Evolutionary conservation across 2,113 vertebrate species (phyloP), one percentile per base, ranked within the genome.

Genomic region (Callaeas wilsoni): DNA sequence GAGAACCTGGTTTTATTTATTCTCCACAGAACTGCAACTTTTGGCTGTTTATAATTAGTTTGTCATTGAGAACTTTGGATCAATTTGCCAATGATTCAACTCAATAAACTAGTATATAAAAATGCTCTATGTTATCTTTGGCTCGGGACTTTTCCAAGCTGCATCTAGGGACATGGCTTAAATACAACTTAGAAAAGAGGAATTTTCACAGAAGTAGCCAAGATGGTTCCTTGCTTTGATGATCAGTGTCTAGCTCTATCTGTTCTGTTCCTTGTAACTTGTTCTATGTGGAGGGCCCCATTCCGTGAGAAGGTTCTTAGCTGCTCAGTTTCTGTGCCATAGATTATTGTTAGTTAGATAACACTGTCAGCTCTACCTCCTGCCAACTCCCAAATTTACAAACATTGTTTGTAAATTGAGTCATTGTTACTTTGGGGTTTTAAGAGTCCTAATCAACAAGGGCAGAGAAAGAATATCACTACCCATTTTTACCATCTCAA

Each of bases 101-200:
- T 93, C 81, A 59, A 69, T 86, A 74, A 82, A 71, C 35, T 68
- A 59, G 56, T 84, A 87, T 71, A 91, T 95, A 94, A 91, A 95
- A 91, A 68, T 64, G n/a, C 12, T 60, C 35, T 52, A 7, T 2
- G 1, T 76, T 69, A 32, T 79, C 57, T 91, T 93, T 63, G 69
- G 15, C 56, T 91, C 21, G 18, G 44, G 62, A 68, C 10, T 75
- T 73, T 55, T 79, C 49, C 69, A 44, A 71, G 25, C 33, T 78
- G 4, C 62, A 52, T 60, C 78, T 59, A 75, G 44, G 52, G 50
- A 60, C 3, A 2, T 35, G 12, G 42, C 52, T 89, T 23, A 84
- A 74, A 56, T 26, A n/a, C 7, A 57, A 11, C 56, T 64, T 82
- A 71, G 32, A 18, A 59, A 71, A 71, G 16, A 52, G 27, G 10